These are phyloP conservation scores for Volucella inanis DNA, from an alignment of 2,888 invertebrate species.

Conservation along the genomic window DNA sequence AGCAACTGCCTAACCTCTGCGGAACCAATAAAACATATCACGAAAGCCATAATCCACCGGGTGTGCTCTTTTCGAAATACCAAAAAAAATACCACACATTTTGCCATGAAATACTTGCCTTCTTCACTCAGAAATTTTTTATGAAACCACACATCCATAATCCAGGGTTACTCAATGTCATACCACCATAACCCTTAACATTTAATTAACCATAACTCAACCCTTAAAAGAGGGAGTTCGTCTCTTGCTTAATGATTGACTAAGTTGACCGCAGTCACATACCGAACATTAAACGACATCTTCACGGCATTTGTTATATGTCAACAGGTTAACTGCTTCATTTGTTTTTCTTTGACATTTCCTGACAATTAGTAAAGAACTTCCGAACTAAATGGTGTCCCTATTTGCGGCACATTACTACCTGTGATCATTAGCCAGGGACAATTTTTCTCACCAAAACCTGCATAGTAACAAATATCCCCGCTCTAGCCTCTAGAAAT, in stretches of 20 bases:
- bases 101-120: no score
- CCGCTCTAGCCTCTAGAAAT: background rate
- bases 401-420: background rate
- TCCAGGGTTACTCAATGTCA: conserved; percentile 13
- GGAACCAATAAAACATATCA: no score
- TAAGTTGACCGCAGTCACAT: conserved; percentile 1
- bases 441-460: background rate
- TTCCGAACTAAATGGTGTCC: background rate
- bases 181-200: conserved; percentile 11
- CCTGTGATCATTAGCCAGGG: conserved; percentile 7
- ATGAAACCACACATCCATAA: no score
- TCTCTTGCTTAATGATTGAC: conserved; percentile 35
- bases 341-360: conserved; percentile 33
- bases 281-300: background rate
- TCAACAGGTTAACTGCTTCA: conserved; percentile 37
- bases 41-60: no score
- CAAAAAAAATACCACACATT: no score
- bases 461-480: background rate
- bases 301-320: background rate
- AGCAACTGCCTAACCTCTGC: no score
- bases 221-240: conserved; percentile 6
- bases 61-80: no score
- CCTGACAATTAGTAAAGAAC: conserved; percentile 46
- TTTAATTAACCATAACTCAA: conserved; percentile 46
- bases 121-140: no score